Evolutionary conservation across 2,888 invertebrate species (phyloP).

Genomic region (Drosophila bunnanda): DNA sequence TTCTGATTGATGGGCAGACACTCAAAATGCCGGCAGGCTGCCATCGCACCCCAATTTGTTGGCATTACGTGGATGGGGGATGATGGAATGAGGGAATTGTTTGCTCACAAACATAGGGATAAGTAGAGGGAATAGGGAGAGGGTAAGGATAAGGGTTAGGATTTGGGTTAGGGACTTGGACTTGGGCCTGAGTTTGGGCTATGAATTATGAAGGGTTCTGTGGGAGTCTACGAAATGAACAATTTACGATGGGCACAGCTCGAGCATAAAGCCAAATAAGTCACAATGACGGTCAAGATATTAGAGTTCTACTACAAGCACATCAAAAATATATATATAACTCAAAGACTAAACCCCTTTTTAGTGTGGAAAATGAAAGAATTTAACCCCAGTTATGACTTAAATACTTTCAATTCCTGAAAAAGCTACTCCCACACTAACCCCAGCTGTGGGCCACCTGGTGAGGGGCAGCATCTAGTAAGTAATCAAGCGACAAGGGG

Average conservation of each 20-base stretch:
- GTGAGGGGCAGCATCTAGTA: neutral
- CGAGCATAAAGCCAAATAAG: constrained; percentile 58
- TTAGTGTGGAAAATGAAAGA: too few species aligned
- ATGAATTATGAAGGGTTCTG: constrained; percentile 31
- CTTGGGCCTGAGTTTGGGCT: neutral
- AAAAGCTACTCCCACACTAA: neutral
- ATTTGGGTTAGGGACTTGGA: neutral
- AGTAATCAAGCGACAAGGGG: constrained; percentile 2
- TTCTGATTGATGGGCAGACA: constrained; percentile 61
- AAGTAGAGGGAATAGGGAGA: neutral
- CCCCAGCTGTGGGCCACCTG: constrained; percentile 7
- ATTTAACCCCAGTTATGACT: neutral
- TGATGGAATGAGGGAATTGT: neutral
- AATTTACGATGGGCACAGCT: constrained; percentile 52
- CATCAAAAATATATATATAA: neutral
- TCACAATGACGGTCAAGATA: constrained; percentile 2
- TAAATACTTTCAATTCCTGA: neutral
- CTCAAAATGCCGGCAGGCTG: constrained; percentile 42
- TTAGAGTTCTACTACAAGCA: neutral
- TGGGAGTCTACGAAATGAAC: constrained; percentile 34
- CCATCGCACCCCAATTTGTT: constrained; percentile 59
- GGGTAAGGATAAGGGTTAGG: neutral
- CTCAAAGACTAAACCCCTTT: neutral
- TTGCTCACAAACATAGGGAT: neutral
- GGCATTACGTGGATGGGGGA: constrained; percentile 43